phyloP scores from a whole-genome alignment of 2,797 vertebrate species.

The Rhinella marina region DNA sequence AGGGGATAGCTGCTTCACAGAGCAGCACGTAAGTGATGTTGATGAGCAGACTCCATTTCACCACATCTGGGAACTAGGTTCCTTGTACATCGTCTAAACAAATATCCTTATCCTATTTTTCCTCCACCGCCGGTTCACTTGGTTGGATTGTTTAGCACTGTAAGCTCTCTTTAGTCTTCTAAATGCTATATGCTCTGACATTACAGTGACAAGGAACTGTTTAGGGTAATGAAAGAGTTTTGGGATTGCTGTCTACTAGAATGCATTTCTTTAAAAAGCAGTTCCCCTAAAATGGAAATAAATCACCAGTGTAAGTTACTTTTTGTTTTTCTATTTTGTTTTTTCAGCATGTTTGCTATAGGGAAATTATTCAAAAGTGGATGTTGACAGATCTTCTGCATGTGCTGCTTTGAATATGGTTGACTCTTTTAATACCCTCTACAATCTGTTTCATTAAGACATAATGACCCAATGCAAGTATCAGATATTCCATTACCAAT shows the following conservation, averaged over 20 bases:
- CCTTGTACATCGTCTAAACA: constrained; percentile 11
- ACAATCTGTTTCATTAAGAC: neutral
- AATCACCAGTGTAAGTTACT: neutral
- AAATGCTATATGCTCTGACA: neutral
- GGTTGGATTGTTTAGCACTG: constrained; percentile 30
- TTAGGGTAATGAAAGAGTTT: neutral
- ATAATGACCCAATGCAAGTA: neutral
- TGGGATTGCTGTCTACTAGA: neutral
- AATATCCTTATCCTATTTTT: constrained; percentile 30
- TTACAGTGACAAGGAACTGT: neutral
- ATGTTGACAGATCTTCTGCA: neutral
- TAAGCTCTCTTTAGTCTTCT: neutral
- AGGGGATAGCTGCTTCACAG: constrained; percentile 43
- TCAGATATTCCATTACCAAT: no score
- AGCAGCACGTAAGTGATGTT: constrained; percentile 54
- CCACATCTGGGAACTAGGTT: constrained; percentile 35
- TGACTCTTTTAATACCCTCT: neutral
- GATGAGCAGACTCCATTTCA: constrained; percentile 52
- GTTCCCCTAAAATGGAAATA: neutral
- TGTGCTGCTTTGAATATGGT: neutral
- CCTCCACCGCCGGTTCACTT: neutral
- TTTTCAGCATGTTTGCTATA: neutral
- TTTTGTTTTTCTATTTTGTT: neutral
- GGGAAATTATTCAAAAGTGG: neutral
- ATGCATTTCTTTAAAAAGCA: neutral